A percentile compares a stretch with the other conserved stretches of the same genome.
Conservation (phyloP, 2,797 vertebrate genomes). For the Phoxinus dragarum region DNA sequence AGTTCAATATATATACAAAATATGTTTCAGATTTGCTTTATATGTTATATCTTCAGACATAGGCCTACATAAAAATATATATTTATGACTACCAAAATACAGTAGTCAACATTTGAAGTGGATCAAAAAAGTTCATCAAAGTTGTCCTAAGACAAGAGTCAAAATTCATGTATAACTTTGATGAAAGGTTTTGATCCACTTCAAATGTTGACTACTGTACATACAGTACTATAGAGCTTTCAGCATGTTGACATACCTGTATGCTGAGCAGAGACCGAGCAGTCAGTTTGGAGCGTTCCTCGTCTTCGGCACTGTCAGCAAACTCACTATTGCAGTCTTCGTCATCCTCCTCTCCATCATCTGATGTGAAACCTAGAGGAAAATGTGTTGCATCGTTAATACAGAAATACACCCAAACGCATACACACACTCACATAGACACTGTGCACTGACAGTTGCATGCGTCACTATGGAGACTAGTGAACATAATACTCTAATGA, state of each 20-base stretch:
- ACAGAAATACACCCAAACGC: neutral
- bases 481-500: constrained; percentile 32
- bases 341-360: constrained; percentile 70
- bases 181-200: too few relatives aligned
- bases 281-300: constrained; percentile 66
- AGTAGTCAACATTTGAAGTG: too few relatives aligned
- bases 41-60: neutral
- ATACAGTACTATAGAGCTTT: neutral
- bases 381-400: neutral
- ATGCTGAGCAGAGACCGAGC: constrained; percentile 53
- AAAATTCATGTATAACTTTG: too few relatives aligned
- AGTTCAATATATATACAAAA: neutral
- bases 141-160: too few relatives aligned
- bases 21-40: neutral
- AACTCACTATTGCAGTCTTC: constrained; percentile 72
- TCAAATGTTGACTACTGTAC: too few relatives aligned
- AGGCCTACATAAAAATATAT: neutral
- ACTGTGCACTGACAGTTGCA: neutral
- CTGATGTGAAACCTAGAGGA: constrained; percentile 66
- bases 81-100: neutral
- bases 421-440: constrained; percentile 1
- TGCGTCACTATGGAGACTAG: constrained; percentile 22
- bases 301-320: constrained; percentile 76
- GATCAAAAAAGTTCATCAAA: too few relatives aligned
- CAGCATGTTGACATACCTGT: constrained; percentile 59